phyloP scores from a whole-genome alignment of 2,888 invertebrate genomes.

The Margaritifera margaritifera region DNA sequence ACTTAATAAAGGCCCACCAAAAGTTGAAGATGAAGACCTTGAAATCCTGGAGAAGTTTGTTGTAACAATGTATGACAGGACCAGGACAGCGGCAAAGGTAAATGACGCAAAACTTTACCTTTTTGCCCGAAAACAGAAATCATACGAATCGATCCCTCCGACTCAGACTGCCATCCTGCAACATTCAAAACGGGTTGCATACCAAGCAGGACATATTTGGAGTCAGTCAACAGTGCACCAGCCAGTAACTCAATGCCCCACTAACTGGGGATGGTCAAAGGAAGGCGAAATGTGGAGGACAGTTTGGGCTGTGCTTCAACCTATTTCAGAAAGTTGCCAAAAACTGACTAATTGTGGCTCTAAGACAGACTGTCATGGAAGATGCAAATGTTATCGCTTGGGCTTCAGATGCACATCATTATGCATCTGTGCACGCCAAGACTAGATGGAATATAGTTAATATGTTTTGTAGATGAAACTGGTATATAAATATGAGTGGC shows the following conservation, averaged over 20 bases:
- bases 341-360: no score
- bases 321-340: conserved; percentile 6
- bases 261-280: conserved; percentile 17
- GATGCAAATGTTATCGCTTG: conserved; percentile 12
- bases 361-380: no score
- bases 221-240: no score
- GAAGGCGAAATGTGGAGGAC: conserved; percentile 9
- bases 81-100: conserved; percentile 27
- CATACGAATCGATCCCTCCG: conserved; percentile 35
- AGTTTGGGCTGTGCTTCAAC: conserved; percentile 15
- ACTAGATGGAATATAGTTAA: neutral
- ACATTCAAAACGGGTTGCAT: no score
- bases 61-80: conserved; percentile 38
- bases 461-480: no score
- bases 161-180: no score
- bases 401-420: conserved; percentile 11
- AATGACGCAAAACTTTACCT: conserved; percentile 37
- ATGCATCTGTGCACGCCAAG: neutral
- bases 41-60: conserved; percentile 34
- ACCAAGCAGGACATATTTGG: no score
- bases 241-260: no score
- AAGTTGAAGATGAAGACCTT: conserved; percentile 19
- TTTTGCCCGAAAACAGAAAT: conserved; percentile 43
- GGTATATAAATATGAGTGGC: no score
- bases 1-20: conserved; percentile 14